These are phyloP conservation scores for Drosophila baimaii DNA, from an alignment of 1,140 invertebrate genomes.

Conservation along the genomic window DNA sequence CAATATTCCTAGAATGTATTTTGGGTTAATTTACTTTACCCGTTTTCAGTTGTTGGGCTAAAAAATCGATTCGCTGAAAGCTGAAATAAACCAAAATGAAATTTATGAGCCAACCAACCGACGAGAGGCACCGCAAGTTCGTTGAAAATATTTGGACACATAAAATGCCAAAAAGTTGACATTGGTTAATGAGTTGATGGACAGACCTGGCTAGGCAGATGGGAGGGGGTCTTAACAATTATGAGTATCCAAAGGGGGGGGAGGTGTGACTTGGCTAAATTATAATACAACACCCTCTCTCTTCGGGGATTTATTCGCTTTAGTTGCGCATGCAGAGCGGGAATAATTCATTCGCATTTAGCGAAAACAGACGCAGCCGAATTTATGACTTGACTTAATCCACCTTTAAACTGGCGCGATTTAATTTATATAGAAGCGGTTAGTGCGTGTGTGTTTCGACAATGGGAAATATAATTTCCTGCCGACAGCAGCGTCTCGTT, in stretches of 20 bases:
- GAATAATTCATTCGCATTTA: conserved; percentile 64
- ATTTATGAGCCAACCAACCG: conserved; percentile 48
- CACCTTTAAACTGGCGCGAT: conserved; percentile 74
- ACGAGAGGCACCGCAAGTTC: conserved; percentile 6
- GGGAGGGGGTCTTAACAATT: conserved; percentile 20
- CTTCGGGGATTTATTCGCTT: conserved; percentile 31
- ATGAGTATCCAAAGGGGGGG: conserved; percentile 32
- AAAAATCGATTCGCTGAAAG: conserved; percentile 64
- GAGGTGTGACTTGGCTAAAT: no score
- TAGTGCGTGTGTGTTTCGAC: conserved; percentile 22
- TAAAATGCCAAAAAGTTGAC: conserved; percentile 50
- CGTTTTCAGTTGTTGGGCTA: conserved; percentile 14
- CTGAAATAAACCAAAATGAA: conserved; percentile 40
- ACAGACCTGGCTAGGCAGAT: background rate
- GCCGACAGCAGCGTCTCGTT: conserved; percentile 46
- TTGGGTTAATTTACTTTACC: conserved; percentile 22
- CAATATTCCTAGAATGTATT: conserved; percentile 26
- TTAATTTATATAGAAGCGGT: conserved; percentile 63
- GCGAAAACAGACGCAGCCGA: conserved; percentile 33
- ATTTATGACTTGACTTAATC: conserved; percentile 79
- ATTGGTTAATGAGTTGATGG: conserved; percentile 50
- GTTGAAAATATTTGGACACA: conserved; percentile 47
- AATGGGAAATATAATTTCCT: conserved; percentile 73
- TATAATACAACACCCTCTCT: background rate
- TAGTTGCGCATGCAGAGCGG: conserved; percentile 26